Evolutionary conservation across 2,797 vertebrate genomes (phyloP), one percentile per base, ranked within the genome.

Genomic region (Phalloptychus januarius): DNA sequence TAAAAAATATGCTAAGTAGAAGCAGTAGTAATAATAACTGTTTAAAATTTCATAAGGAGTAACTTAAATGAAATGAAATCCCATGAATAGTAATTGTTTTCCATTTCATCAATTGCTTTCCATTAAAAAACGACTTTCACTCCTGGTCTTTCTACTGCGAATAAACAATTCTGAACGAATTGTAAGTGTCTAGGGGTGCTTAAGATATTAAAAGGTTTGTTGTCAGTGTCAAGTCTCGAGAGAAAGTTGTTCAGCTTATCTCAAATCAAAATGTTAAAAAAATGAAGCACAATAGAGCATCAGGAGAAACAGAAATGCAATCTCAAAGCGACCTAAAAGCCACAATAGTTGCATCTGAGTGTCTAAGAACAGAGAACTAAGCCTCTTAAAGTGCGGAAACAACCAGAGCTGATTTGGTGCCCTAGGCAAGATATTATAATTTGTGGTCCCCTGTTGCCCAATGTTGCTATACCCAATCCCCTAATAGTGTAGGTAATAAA

Each of bases 41-140:
- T 72, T 72, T 72, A 72, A 72, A 48, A 72, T 72, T 46, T 48
- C 28, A 72, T 72, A 48, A 72, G 20, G 44, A 33, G 28, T 46
- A 4, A 33, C n/a, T 72, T 48, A 48, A 72, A 45, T 45, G 44
- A 72, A 31, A 31, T 20, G 44, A 46, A 31, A 72, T 23, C 12
- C 7, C 7, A 72, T 48, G 44, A 48, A 48, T 71, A 31, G 33
- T 48, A 71, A 45, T 48, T 48, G 36, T 67, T 38, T 38, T 67
- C 63, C 25, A 25, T 40, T 40, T 67, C 33, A 40, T 67, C 63
- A 38, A 67, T 25, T 67, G 36, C 20, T 67, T 67, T 40, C 18
- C 36, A 11, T 48, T 72, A 33, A 72, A 71, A 71, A 71, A 48
- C 1, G 4, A 48, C 44, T 72, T 46, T 48, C 36, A 67, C 20